Base-by-base conservation (phyloP, 92 coral and sea anemone species). In the Porites evermanni region DNA sequence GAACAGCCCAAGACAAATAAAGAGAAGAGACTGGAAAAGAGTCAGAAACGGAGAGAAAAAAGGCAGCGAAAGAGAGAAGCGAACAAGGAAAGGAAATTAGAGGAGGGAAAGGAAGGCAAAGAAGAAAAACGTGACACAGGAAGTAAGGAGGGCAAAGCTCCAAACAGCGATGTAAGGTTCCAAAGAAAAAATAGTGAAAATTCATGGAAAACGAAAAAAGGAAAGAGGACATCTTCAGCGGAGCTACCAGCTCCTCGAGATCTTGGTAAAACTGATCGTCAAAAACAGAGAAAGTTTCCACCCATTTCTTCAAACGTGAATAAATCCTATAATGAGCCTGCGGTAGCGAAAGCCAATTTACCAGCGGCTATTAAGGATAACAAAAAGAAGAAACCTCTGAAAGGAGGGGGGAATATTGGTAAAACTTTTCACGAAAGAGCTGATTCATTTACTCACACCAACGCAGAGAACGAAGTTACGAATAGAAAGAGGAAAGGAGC, bases 1-100 rank as follows among this genome's bases (percentile, higher is more conserved):
- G 64, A 44, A 52, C 88, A 63, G 23, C 70, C 77, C 1, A 88
- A 81, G 73, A 94, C 98, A 59, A 92, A 94, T 53, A 94, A 92
- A 75, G 95, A 94, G 73, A 90, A 68, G 73, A 86, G 98, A 82
- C 70, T 80, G 67, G 93, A 94, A 69, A 85, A 54, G 79, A 77
- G 47, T 44, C 74, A 70, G 77, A 91, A 88, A 29, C 85, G 92
- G 58, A 92, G 81, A 65, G 95, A 94, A 80, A 86, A 77, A 64
- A 74, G 95, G 72, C 84, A 90, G 70, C 77, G 84, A 72, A 91
- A 91, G 71, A 88, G 85, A 54, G 89, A 92, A 11, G 88, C 87
- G 51, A 89, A 81, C 79, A 63, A 54, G 67, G 58, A 59, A 50
- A 50, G 74, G n/a, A 89, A 73, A 51, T 74, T 54, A 53, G 83